Evolutionary conservation across 2,113 vertebrate genomes (phyloP).

Genomic region (Pteruthius melanotis): DNA sequence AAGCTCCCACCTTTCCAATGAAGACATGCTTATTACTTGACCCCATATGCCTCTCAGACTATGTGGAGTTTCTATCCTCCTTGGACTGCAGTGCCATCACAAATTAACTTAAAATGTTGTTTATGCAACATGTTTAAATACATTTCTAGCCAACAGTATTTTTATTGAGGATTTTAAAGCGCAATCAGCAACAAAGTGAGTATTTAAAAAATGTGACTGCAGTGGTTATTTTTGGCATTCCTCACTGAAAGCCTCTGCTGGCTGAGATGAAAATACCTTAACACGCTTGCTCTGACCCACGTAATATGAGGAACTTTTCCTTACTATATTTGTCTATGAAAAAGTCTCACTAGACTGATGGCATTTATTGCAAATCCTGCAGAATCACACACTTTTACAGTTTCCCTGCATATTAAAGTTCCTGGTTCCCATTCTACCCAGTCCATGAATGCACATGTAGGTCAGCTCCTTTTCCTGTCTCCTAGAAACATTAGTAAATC

Average conservation of each 20-base stretch:
- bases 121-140: background rate
- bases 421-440: background rate
- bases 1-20: background rate
- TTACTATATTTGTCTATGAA: background rate
- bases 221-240: constrained; percentile 14
- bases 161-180: constrained; percentile 3
- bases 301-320: background rate
- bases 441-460: background rate
- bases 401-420: background rate
- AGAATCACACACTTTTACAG: background rate
- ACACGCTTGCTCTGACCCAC: background rate
- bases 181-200: background rate
- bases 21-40: background rate
- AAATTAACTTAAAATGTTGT: background rate
- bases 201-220: background rate
- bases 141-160: background rate
- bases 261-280: constrained; percentile 4
- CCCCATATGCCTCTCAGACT: background rate
- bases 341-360: background rate
- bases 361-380: background rate
- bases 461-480: background rate
- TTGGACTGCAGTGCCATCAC: background rate
- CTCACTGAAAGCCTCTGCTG: background rate
- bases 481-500: background rate
- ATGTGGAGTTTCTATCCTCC: background rate